Conservation (phyloP, 53 echinoderm and acorn worm genomes). For the Holothuria leucospilota region DNA sequence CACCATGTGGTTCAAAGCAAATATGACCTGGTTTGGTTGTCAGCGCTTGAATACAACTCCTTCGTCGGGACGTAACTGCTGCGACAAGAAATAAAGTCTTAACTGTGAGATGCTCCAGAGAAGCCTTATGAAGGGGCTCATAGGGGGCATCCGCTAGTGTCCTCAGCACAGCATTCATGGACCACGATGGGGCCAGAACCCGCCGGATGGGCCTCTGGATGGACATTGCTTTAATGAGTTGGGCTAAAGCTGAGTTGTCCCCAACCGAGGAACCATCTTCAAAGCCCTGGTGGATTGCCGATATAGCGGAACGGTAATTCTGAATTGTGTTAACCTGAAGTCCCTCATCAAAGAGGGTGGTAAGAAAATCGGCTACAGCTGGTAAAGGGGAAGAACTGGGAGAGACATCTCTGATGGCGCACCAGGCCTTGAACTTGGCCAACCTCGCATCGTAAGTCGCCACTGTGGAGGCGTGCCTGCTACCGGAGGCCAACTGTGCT, state of each 20-base stretch:
- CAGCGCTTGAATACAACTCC: conserved; percentile 9
- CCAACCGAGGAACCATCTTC: conserved; percentile 22
- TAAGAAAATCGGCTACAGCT: conserved; percentile 9
- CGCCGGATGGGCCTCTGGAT: not conserved
- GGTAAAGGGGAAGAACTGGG: conserved; percentile 11
- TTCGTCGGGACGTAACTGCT: not conserved
- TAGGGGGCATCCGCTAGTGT: not conserved
- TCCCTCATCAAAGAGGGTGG: not conserved
- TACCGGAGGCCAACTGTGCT: not conserved
- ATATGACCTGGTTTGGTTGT: not conserved
- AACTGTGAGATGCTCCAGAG: too few relatives aligned
- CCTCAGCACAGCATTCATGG: conserved; percentile 7
- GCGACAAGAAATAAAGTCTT: not conserved
- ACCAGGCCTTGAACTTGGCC: not conserved
- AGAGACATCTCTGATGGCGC: not conserved
- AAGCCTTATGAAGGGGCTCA: conserved; percentile 15
- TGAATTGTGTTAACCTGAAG: not conserved
- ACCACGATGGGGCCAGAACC: not conserved
- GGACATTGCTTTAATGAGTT: conserved; percentile 20
- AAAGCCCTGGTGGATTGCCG: conserved; percentile 19
- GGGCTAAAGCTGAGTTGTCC: conserved; percentile 3
- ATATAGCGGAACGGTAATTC: not conserved
- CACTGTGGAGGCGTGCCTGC: conserved; percentile 6
- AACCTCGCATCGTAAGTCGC: conserved; percentile 12
- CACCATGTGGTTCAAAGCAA: conserved; percentile 18